Percentiles rank a stretch among this genome's conserved stretches.
phyloP scores from a whole-genome alignment of 2,113 vertebrate species.

The Phyllostomus hastatus region DNA sequence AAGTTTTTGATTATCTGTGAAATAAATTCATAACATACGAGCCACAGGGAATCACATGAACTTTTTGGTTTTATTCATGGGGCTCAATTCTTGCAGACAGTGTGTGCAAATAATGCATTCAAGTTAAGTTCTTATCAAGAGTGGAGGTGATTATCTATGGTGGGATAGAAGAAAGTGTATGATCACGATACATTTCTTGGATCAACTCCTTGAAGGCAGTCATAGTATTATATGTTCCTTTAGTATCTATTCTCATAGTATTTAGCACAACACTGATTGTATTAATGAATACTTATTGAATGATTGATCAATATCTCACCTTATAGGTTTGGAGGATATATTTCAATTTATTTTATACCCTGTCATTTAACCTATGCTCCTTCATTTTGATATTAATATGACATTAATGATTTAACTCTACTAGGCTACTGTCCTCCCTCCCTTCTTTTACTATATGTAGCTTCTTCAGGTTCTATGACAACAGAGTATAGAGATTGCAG shows the following conservation, averaged over 20 bases:
- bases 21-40: background rate
- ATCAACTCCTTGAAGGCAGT: background rate
- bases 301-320: background rate
- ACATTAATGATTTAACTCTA: background rate
- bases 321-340: background rate
- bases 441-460: background rate
- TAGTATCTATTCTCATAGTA: background rate
- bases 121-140: background rate
- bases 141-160: background rate
- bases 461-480: background rate
- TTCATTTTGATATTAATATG: background rate
- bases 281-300: background rate
- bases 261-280: background rate
- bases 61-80: background rate
- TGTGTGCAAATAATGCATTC: background rate
- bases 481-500: background rate
- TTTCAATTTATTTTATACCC: background rate
- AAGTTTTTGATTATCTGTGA: conserved; percentile 7
- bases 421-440: background rate
- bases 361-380: background rate
- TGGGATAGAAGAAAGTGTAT: background rate
- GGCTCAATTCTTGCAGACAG: background rate
- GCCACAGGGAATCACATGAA: background rate
- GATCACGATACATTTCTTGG: background rate
- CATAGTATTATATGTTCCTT: background rate